Conservation (phyloP, 2,888 invertebrate species). For the Chorisops tibialis region DNA sequence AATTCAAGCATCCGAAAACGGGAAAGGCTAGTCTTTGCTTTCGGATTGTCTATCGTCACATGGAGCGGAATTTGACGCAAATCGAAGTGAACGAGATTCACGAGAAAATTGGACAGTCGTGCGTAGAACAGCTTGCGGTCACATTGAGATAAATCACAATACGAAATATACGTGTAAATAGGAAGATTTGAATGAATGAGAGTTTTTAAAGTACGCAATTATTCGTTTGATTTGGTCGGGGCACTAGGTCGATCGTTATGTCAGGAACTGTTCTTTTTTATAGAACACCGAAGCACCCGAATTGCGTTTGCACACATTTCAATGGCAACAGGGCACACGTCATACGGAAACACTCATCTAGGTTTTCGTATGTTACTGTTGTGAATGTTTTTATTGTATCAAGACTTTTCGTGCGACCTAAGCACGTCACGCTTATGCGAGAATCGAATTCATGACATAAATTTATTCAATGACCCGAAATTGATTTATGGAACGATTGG, state of each 20-base stretch:
- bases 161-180: too few species aligned
- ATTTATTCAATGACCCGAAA: too few species aligned
- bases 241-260: not conserved
- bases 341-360: too few species aligned
- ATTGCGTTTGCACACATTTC: too few species aligned
- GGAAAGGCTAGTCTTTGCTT: conserved; percentile 84
- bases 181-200: too few species aligned
- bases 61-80: conserved; percentile 83
- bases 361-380: too few species aligned
- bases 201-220: not conserved
- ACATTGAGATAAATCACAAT: conserved; percentile 44
- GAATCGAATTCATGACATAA: too few species aligned
- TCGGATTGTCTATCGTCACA: conserved; percentile 86
- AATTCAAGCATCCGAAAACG: conserved; percentile 82
- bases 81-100: conserved; percentile 85
- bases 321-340: too few species aligned
- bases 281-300: not conserved
- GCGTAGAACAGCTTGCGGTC: conserved; percentile 48
- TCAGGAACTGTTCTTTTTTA: not conserved
- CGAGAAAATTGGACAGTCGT: conserved; percentile 64
- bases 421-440: too few species aligned
- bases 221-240: not conserved
- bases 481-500: too few species aligned
- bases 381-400: too few species aligned
- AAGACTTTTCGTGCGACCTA: too few species aligned